Evolutionary conservation across 2,113 vertebrate species (phyloP), one percentile per base, ranked within the genome.

Genomic region (Thunnus thynnus): DNA sequence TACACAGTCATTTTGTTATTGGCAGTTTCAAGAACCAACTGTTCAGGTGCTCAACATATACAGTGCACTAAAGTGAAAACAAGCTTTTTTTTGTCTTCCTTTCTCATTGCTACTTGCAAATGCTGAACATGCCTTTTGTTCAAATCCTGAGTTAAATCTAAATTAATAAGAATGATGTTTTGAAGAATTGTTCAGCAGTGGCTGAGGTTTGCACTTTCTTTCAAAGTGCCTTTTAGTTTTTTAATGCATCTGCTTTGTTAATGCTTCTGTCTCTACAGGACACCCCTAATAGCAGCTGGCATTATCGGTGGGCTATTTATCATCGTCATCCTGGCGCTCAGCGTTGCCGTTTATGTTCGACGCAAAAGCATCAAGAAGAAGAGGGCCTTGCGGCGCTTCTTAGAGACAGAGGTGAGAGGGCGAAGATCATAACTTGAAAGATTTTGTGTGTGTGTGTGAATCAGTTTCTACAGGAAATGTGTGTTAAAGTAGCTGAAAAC

Each of bases 311-410:
- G 97, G 4, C 95, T 99, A 72, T 99, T 99, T 82, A 95, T 99
- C 89, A 87, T 99, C 30, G 96, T 99, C 92, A 98, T 99, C 14
- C 78, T 98, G 91, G 97, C 95, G 7, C 94, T 99, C 77, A 96
- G 96, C 0, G 96, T 98, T 60, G 97, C 98, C 0, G 97, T 99
- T 22, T 98, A 97, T 0, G 95, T 96, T 11, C 95, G 98, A 14
- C 96, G 98, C 46, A 98, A 98, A 25, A 98, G 97, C 92, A 99
- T 99, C 91, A 99, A 98, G 90, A 99, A 99, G 96, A 99, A 99
- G 93, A 95, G 98, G 84, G 97, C 98, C 0, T 76, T 99, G 78
- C 87, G 98, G 2, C 95, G 98, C 47, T 99, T 99, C 89, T 84
- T 99, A 74, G 98, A 99, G 92, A 99, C 98, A 0, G 98, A 99